Evolutionary conservation across 2,888 invertebrate species (phyloP).

Genomic region (Spodoptera picta): DNA sequence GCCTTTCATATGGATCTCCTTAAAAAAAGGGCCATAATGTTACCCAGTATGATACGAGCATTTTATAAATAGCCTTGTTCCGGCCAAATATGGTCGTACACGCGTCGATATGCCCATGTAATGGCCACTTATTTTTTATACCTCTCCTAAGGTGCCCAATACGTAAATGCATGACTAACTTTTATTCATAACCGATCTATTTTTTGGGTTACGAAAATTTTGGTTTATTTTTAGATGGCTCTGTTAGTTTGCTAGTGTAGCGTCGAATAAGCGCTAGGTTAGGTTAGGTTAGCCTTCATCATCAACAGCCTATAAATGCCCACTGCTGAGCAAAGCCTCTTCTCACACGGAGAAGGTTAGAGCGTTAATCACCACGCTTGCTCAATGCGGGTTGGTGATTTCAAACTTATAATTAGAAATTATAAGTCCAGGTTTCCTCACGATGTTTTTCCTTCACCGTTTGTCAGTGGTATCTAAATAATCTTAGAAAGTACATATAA

Average conservation of each 20-base stretch:
- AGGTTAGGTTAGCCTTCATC: no score
- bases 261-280: no score
- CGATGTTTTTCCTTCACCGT: no score
- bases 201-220: conserved; percentile 45
- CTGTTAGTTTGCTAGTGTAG: neutral
- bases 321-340: no score
- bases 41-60: conserved; percentile 48
- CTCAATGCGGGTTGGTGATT: no score
- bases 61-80: conserved; percentile 60
- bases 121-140: conserved; percentile 62
- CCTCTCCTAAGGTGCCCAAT: conserved; percentile 51
- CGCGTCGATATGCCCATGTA: conserved; percentile 56
- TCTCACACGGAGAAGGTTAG: no score
- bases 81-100: conserved; percentile 54
- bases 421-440: no score
- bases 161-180: conserved; percentile 58
- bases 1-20: conserved; percentile 44
- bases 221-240: conserved; percentile 25
- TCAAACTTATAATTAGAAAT: no score
- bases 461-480: no score
- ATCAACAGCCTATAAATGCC: no score
- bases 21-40: conserved; percentile 48
- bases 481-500: no score
- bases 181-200: conserved; percentile 51
- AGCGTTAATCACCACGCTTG: no score